A percentile compares a stretch with the other conserved stretches of the same genome.
Evolutionary conservation across 2,888 invertebrate genomes (phyloP).

Genomic region (Nezara viridula): DNA sequence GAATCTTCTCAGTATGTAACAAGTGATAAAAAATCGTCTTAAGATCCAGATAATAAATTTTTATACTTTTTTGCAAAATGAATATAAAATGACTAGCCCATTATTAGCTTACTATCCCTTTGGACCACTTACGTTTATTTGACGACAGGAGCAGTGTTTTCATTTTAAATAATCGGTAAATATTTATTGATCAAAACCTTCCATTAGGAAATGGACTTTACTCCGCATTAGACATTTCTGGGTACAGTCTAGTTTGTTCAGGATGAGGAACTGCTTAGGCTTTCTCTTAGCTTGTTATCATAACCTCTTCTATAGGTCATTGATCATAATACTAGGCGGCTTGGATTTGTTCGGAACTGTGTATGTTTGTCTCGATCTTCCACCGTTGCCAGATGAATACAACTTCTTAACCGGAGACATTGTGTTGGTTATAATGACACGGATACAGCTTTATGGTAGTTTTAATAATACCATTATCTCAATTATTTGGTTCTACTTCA

Average conservation of each 20-base stretch:
- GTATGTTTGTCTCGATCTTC: not conserved
- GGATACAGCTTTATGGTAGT: not conserved
- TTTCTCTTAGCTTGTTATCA: not conserved
- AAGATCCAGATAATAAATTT: too few species aligned
- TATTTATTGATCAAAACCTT: too few species aligned
- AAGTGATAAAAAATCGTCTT: too few species aligned
- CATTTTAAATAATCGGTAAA: too few species aligned
- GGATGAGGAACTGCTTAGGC: not conserved
- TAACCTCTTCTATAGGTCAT: not conserved
- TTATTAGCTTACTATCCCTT: too few species aligned
- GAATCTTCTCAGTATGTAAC: too few species aligned
- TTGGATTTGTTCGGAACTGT: not conserved
- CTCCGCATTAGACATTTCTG: not conserved
- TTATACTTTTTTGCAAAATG: too few species aligned
- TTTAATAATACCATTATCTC: not conserved
- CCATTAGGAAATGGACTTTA: not conserved
- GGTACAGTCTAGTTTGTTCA: not conserved
- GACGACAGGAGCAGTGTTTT: too few species aligned
- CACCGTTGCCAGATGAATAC: not conserved
- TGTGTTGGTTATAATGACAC: not conserved
- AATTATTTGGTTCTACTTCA: not conserved
- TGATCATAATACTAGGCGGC: not conserved
- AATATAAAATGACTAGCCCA: too few species aligned
- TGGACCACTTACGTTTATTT: too few species aligned
- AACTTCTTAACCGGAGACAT: not conserved